These are phyloP conservation scores for Mesembrinibis cayennensis DNA, from an alignment of 2,113 vertebrate genomes.

Conservation along the genomic window DNA sequence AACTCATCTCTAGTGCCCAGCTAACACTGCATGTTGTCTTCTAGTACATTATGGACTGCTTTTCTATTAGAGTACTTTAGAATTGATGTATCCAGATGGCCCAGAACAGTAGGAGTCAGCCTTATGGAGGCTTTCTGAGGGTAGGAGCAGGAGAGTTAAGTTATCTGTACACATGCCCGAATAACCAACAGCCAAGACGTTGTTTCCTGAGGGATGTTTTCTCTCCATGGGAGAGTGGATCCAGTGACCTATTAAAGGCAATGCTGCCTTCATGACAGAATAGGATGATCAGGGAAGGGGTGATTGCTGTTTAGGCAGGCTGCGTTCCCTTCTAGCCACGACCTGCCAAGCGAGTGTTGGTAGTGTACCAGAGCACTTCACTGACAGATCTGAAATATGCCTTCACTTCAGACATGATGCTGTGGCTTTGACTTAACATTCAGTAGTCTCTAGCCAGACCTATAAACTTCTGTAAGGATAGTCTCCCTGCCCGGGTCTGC, in stretches of 20 bases:
- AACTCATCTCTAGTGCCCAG: background rate
- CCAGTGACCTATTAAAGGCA: background rate
- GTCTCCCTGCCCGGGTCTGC: background rate
- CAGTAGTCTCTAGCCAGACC: background rate
- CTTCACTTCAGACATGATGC: background rate
- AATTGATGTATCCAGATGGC: slow-evolving; percentile 35
- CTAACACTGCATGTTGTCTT: background rate
- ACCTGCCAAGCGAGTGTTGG: background rate
- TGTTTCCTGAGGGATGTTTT: background rate
- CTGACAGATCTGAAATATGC: background rate
- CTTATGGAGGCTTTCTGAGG: background rate
- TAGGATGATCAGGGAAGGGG: background rate
- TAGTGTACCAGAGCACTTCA: background rate
- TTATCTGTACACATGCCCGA: background rate
- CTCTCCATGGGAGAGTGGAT: background rate
- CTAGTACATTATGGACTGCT: background rate
- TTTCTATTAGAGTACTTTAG: background rate
- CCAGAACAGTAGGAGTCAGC: slow-evolving; percentile 30
- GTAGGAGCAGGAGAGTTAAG: background rate
- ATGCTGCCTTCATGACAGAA: background rate
- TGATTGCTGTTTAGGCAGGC: background rate
- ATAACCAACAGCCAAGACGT: background rate
- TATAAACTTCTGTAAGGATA: background rate
- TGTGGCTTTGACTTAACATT: background rate
- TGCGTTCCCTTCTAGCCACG: background rate